Conservation (phyloP, 2,888 invertebrate species). For the Limenitis camilla region DNA sequence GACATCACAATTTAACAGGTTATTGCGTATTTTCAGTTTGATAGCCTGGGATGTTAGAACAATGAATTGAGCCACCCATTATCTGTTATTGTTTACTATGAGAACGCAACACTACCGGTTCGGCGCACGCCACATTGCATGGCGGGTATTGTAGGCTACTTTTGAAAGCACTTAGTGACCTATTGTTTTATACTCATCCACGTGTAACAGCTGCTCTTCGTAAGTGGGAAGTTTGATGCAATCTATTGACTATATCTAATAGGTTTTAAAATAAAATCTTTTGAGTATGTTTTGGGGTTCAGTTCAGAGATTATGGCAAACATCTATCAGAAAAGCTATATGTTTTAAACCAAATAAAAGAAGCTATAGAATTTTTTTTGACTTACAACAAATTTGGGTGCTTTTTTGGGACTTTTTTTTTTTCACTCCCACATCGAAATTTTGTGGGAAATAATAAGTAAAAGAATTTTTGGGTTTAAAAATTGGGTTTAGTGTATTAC, state of each 20-base stretch:
- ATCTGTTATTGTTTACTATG: slow-evolving; percentile 53
- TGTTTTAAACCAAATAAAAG: too few relatives aligned
- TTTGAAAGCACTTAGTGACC: slow-evolving; percentile 54
- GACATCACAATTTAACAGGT: background rate
- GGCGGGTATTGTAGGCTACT: slow-evolving; percentile 44
- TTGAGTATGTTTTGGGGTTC: background rate
- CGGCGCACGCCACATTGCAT: slow-evolving; percentile 36
- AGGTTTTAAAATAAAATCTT: background rate
- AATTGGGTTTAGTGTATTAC: too few relatives aligned
- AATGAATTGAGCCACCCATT: slow-evolving; percentile 43
- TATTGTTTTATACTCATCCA: slow-evolving; percentile 53
- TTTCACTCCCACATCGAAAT: too few relatives aligned
- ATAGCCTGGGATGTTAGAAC: slow-evolving; percentile 5
- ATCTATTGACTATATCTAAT: slow-evolving; percentile 3
- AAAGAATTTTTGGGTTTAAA: too few relatives aligned
- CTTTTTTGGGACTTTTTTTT: too few relatives aligned
- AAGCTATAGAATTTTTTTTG: too few relatives aligned
- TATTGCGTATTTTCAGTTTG: slow-evolving; percentile 6
- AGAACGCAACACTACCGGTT: slow-evolving; percentile 30
- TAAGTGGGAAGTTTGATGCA: slow-evolving; percentile 13
- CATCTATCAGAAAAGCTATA: too few relatives aligned
- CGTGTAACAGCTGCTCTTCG: slow-evolving; percentile 42
- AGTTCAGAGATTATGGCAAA: background rate
- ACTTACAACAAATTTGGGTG: too few relatives aligned
- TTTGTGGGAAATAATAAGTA: too few relatives aligned